These are phyloP conservation scores for Rhynchonycteris naso DNA, from an alignment of 2,797 vertebrate species.

Conservation along the genomic window DNA sequence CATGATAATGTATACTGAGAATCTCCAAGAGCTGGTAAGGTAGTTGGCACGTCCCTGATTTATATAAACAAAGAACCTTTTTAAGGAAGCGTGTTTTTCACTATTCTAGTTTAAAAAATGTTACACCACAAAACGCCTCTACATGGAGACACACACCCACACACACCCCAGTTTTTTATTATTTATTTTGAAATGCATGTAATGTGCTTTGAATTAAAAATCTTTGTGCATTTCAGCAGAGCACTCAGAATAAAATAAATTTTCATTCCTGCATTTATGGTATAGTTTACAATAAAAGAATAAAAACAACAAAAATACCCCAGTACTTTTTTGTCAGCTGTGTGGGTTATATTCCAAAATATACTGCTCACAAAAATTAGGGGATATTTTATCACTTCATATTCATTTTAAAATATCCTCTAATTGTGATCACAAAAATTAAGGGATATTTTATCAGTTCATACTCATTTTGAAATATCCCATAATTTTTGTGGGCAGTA, in stretches of 20 bases:
- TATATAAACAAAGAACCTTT: background rate
- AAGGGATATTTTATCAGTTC: too few species aligned
- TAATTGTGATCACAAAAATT: too few species aligned
- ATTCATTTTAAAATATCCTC: too few species aligned
- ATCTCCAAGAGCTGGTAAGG: background rate
- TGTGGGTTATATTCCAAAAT: conserved; percentile 2
- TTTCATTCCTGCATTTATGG: background rate
- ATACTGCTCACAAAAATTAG: too few species aligned
- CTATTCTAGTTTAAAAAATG: background rate
- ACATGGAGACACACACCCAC: background rate
- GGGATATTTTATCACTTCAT: too few species aligned
- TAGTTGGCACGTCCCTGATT: background rate
- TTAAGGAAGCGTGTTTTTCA: background rate
- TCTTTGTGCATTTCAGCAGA: background rate
- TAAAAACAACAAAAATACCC: conserved; percentile 14
- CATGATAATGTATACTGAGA: background rate
- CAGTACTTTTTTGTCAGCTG: background rate
- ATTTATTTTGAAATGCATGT: background rate
- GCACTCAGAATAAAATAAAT: conserved; percentile 14
- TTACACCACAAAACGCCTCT: background rate
- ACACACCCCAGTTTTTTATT: background rate
- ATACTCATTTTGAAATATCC: too few species aligned
- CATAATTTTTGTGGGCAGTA: too few species aligned
- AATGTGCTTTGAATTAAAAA: conserved; percentile 28
- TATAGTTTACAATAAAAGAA: background rate